These are phyloP conservation scores for Sipunculus nudus DNA, from an alignment of 2,888 invertebrate genomes.

Conservation along the genomic window DNA sequence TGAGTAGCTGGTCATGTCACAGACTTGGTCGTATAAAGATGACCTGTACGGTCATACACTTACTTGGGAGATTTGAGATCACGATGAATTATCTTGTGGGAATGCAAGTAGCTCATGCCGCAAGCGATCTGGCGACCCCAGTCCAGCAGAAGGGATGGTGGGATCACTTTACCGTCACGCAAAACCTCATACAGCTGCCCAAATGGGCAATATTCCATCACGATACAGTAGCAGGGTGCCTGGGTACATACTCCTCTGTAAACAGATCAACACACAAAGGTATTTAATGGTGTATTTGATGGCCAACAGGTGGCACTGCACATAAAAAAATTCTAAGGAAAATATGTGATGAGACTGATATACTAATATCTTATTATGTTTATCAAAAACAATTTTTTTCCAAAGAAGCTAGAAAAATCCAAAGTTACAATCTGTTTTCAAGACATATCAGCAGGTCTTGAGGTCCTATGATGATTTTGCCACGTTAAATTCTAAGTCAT, in stretches of 20 bases:
- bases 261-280: slow-evolving; percentile 41
- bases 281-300: too few relatives aligned
- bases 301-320: too few relatives aligned
- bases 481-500: too few relatives aligned
- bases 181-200: slow-evolving; percentile 94
- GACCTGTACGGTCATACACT: slow-evolving; percentile 65
- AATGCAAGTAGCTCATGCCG: slow-evolving; percentile 96
- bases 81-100: slow-evolving; percentile 95
- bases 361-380: too few relatives aligned
- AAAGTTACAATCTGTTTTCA: too few relatives aligned
- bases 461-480: too few relatives aligned
- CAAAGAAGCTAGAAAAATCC: too few relatives aligned
- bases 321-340: too few relatives aligned
- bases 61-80: slow-evolving; percentile 99
- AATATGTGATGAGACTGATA: too few relatives aligned
- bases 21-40: not conserved
- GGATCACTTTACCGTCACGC: slow-evolving; percentile 82
- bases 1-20: too few relatives aligned
- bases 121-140: slow-evolving; percentile 96
- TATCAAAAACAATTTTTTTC: too few relatives aligned
- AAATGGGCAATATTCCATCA: slow-evolving; percentile 98
- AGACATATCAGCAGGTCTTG: too few relatives aligned
- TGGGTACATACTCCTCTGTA: slow-evolving; percentile 90
- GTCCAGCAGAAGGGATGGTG: slow-evolving; percentile 84
- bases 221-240: slow-evolving; percentile 90